These are phyloP conservation scores for Mesorhabditis sp. DNA, from an alignment of 2,888 invertebrate genomes.

Conservation along the genomic window DNA sequence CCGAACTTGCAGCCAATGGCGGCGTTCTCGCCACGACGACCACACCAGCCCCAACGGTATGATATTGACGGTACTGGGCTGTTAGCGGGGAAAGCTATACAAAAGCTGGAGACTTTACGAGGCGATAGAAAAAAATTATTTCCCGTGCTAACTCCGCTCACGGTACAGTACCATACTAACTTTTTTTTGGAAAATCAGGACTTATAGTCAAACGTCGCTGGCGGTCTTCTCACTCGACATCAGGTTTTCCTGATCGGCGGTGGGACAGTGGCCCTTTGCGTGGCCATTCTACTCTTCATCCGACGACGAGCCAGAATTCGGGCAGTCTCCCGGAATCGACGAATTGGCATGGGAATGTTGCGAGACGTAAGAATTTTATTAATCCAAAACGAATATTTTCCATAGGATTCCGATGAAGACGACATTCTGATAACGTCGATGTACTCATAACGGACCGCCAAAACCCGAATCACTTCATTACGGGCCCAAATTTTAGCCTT, in stretches of 20 bases:
- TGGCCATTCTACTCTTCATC: conserved; percentile 21
- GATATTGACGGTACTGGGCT: not conserved
- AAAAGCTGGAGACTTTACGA: not conserved
- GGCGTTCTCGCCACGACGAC: not conserved
- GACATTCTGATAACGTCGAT: conserved; percentile 53
- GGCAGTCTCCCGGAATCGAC: conserved; percentile 26
- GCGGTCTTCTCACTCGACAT: not conserved
- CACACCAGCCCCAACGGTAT: conserved; percentile 8
- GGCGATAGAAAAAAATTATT: not conserved
- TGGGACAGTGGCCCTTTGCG: conserved; percentile 18
- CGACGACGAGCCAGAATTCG: conserved; percentile 19
- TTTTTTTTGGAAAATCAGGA: too few relatives aligned
- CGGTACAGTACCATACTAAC: too few relatives aligned
- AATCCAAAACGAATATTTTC: conserved; percentile 12
- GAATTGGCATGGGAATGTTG: conserved; percentile 21
- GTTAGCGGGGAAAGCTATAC: not conserved
- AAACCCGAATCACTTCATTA: too few relatives aligned
- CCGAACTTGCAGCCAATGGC: not conserved
- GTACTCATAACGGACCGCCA: conserved; percentile 34
- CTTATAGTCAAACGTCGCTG: too few relatives aligned
- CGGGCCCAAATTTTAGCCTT: too few relatives aligned
- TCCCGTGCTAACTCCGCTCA: too few relatives aligned
- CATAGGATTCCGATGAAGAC: conserved; percentile 49
- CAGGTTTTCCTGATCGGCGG: conserved; percentile 15
- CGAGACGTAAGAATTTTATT: not conserved